Evolutionary conservation across 2,888 invertebrate genomes (phyloP).

Genomic region (Hypselothyrea guttata): DNA sequence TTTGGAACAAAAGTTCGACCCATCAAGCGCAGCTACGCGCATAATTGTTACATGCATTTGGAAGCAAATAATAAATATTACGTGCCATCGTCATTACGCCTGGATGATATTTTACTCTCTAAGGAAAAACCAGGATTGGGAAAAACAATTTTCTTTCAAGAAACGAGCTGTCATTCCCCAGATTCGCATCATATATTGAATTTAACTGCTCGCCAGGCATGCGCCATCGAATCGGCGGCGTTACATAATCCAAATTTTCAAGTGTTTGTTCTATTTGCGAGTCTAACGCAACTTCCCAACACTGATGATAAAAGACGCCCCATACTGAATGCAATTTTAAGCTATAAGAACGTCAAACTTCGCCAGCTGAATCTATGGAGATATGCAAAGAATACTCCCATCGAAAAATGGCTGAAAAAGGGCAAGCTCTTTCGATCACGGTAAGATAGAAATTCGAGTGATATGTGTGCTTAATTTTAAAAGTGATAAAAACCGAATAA

Average conservation of each 20-base stretch:
- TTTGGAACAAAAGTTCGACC: too few relatives aligned
- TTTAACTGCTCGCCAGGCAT: conserved; percentile 1
- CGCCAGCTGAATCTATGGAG: conserved; percentile 5
- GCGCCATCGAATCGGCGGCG: conserved; percentile 6
- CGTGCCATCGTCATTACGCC: too few relatives aligned
- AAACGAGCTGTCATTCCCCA: background rate
- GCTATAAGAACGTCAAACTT: conserved; percentile 4
- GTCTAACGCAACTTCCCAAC: background rate
- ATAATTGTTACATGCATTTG: too few relatives aligned
- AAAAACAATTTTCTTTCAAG: background rate
- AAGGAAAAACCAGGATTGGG: background rate
- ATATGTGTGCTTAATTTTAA: too few relatives aligned
- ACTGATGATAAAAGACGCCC: background rate
- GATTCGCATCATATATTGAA: background rate
- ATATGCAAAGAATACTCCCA: conserved; percentile 5
- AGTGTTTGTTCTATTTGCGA: background rate
- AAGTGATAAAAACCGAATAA: too few relatives aligned
- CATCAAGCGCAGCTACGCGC: too few relatives aligned
- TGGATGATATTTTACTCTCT: conserved; percentile 2
- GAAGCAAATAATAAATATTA: too few relatives aligned
- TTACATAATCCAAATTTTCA: conserved; percentile 9
- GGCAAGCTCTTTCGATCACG: background rate
- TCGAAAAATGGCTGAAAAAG: background rate
- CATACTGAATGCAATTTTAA: background rate
- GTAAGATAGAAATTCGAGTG: background rate